Evolutionary conservation across 2,113 vertebrate species (phyloP).

Genomic region (Origma solitaria): DNA sequence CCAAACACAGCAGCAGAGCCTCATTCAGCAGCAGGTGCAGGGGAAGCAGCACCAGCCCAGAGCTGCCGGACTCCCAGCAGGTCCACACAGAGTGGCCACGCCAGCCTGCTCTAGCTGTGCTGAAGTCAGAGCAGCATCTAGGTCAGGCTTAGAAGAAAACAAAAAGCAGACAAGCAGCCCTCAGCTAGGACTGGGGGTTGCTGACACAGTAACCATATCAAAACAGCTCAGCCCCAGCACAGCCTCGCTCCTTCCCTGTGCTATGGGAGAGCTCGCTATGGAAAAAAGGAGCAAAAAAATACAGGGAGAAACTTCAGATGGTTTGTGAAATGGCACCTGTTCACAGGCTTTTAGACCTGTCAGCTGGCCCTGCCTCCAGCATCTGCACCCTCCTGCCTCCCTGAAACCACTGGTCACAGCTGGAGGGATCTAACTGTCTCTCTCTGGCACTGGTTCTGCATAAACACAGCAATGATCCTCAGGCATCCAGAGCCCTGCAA

Average conservation of each 20-base stretch:
- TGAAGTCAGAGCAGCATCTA: slow-evolving; percentile 12
- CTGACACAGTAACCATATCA: not conserved
- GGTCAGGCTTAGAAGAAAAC: not conserved
- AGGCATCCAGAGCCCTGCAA: not conserved
- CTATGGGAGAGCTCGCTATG: fast-evolving
- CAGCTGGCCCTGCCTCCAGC: not conserved
- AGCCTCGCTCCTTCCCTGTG: not conserved
- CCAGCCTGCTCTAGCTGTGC: not conserved
- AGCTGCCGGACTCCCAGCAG: not conserved
- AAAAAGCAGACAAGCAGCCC: not conserved
- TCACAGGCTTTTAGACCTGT: not conserved
- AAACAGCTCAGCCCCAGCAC: not conserved
- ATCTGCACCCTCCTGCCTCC: not conserved
- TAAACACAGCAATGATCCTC: not conserved
- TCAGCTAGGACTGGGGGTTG: not conserved
- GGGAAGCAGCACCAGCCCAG: not conserved
- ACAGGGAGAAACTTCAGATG: not conserved
- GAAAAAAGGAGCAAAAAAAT: not conserved
- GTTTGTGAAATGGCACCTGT: not conserved
- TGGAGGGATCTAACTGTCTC: not conserved
- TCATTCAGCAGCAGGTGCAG: not conserved
- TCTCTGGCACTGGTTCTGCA: not conserved
- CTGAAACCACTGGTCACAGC: not conserved
- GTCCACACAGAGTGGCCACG: fast-evolving
- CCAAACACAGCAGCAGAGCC: not conserved